Percentiles rank a stretch among this genome's conserved stretches.
Conservation (phyloP, 1,140 invertebrate species). For the Habropoda laboriosa region DNA sequence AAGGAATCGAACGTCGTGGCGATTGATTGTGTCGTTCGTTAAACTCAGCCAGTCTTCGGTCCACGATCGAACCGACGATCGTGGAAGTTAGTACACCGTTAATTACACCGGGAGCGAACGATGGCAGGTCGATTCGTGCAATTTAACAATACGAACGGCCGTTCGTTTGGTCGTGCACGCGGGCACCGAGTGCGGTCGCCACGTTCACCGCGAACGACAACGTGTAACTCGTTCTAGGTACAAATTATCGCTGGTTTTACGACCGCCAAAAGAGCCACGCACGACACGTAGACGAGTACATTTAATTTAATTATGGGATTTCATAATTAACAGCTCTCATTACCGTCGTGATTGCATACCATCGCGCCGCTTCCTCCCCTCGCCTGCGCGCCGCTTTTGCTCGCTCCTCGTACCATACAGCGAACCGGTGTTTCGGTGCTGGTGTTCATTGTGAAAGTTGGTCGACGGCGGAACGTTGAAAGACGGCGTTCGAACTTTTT, state of each 20-base stretch:
- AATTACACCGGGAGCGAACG: slow-evolving; percentile 46
- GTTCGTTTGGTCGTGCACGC: slow-evolving; percentile 45
- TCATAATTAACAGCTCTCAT: slow-evolving; percentile 68
- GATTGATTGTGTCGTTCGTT: background rate
- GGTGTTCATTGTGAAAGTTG: slow-evolving; percentile 27
- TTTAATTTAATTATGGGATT: slow-evolving; percentile 70
- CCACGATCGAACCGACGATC: background rate
- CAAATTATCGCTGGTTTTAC: slow-evolving; percentile 65
- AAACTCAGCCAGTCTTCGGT: background rate
- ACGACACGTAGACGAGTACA: slow-evolving; percentile 47
- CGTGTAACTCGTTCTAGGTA: slow-evolving; percentile 59
- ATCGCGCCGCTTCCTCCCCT: background rate
- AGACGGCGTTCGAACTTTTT: slow-evolving; percentile 23
- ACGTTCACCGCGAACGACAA: slow-evolving; percentile 52
- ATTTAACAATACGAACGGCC: slow-evolving; percentile 30
- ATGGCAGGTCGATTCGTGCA: slow-evolving; percentile 43
- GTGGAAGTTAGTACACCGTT: slow-evolving; percentile 48
- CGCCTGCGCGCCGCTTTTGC: background rate
- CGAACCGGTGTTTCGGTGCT: background rate
- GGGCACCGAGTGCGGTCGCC: slow-evolving; percentile 41
- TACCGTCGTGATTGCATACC: slow-evolving; percentile 60
- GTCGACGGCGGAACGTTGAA: background rate
- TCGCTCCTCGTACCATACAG: background rate
- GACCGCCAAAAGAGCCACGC: slow-evolving; percentile 55
- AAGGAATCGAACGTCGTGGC: background rate